Evolutionary conservation across 2,113 vertebrate genomes (phyloP).

Genomic region (Melierax canorus): DNA sequence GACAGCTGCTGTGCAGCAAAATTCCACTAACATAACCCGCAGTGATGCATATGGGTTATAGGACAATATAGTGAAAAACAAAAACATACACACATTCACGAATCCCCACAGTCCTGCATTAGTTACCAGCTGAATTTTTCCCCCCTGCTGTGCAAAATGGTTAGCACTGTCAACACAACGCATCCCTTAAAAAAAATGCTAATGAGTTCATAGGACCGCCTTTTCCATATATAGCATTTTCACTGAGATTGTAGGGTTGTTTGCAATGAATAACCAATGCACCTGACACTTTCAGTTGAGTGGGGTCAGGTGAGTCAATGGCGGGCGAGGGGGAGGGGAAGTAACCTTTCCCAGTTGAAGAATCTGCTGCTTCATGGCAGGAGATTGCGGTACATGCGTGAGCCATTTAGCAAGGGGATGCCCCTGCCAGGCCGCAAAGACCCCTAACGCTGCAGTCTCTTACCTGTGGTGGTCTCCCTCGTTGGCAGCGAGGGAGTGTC

Average conservation of each 20-base stretch:
- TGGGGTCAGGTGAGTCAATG: neutral
- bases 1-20: slow-evolving; percentile 38
- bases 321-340: neutral
- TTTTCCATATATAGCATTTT: neutral
- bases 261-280: neutral
- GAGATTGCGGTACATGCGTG: rapidly evolving
- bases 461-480: neutral
- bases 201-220: neutral
- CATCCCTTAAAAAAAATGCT: neutral
- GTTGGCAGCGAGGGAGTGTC: rapidly evolving
- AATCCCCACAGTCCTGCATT: neutral
- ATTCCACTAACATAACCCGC: neutral
- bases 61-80: slow-evolving; percentile 6
- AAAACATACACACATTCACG: neutral
- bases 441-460: rapidly evolving
- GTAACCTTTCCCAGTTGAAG: neutral
- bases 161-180: slow-evolving; percentile 29
- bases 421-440: neutral
- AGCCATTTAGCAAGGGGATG: neutral
- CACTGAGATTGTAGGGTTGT: neutral
- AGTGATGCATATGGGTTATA: neutral
- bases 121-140: slow-evolving; percentile 10
- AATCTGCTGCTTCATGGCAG: neutral
- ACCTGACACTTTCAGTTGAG: neutral
- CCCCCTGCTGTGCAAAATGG: neutral